Base-by-base conservation (phyloP, 1,140 invertebrate genomes). In the Magallana gigas region DNA sequence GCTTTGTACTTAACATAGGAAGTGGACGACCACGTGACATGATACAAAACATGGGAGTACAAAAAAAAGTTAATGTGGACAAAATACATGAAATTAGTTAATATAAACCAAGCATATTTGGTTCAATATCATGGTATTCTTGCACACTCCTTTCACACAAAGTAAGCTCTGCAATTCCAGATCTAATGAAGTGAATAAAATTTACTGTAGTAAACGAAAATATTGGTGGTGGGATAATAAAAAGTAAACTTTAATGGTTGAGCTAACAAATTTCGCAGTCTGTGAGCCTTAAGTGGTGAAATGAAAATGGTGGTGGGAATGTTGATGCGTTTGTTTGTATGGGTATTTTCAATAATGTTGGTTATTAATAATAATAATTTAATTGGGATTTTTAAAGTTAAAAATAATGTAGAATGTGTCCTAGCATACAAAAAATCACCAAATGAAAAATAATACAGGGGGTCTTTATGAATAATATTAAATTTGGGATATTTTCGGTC, bases 291-390 rank as follows among this genome's bases (percentile, higher is more conserved):
- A 23, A 76, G 36, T 29, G 71, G 71, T 76, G 71, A n/a, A 18
- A 76, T 76, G 18, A 11, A 12, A 76, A 76, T 76, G 71, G 14
- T 76, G 14, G 71, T 76, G 11, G 8, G 71, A 0, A 76, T 76
- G 36, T 76, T 76, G 71, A 76, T 8, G 11, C 18, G 5, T 76
- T 76, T 76, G 14, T 83, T 83, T 48, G 81, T 83, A 83, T 29
- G 81, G 12, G 16, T 57, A 8, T 48, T 48, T 48, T 14, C n/a
- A 48, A 83, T 48, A n/a, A 14, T 36, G 1, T 36, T 36, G 36
- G 36, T 36, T 36, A 3, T 36, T 1, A 36, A 36, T 3, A 36
- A 36, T 36, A 3, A 1, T 36, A 3, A 36, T 3, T 1, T 36
- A 3, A 36, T 36, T 36, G 36, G 36, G 36, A 36, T 36, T 36